Evolutionary conservation across 2,888 invertebrate genomes (phyloP).

Genomic region (Acrocyrtus sp.): DNA sequence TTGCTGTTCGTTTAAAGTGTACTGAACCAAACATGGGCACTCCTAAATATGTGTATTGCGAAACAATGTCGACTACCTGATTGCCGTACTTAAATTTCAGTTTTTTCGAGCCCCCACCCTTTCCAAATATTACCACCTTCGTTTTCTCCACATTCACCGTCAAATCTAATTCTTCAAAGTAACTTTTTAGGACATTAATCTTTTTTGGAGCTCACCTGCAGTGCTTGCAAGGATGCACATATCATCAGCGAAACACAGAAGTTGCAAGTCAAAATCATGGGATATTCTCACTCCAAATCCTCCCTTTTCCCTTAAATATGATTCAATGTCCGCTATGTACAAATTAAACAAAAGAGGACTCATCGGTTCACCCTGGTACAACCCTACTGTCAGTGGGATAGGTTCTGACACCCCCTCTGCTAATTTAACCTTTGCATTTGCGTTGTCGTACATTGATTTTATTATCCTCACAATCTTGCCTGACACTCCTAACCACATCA

Average conservation of each 20-base stretch:
- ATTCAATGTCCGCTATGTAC: too few species aligned
- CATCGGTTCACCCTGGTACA: constrained; percentile 21
- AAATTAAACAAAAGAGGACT: constrained; percentile 20
- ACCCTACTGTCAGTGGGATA: not conserved
- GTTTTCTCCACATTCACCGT: constrained; percentile 22
- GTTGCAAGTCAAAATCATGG: too few species aligned
- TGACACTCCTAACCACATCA: constrained; percentile 6
- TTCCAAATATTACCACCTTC: constrained; percentile 15
- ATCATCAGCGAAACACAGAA: constrained; percentile 29
- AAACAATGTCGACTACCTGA: not conserved
- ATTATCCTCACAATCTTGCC: constrained; percentile 12
- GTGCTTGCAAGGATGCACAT: constrained; percentile 9
- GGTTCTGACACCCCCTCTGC: not conserved
- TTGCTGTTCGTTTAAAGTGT: too few species aligned
- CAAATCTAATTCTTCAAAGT: not conserved
- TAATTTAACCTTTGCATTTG: constrained; percentile 15
- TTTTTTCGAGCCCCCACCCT: not conserved
- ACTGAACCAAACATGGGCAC: too few species aligned
- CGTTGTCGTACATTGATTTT: constrained; percentile 9
- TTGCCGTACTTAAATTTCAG: constrained; percentile 8
- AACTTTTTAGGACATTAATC: too few species aligned
- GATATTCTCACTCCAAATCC: too few species aligned
- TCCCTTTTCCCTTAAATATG: too few species aligned
- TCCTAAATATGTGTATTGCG: constrained; percentile 15
- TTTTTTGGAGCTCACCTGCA: constrained; percentile 12